These are phyloP conservation scores for Cydia fagiglandana DNA, from an alignment of 1,140 invertebrate genomes.

Conservation along the genomic window DNA sequence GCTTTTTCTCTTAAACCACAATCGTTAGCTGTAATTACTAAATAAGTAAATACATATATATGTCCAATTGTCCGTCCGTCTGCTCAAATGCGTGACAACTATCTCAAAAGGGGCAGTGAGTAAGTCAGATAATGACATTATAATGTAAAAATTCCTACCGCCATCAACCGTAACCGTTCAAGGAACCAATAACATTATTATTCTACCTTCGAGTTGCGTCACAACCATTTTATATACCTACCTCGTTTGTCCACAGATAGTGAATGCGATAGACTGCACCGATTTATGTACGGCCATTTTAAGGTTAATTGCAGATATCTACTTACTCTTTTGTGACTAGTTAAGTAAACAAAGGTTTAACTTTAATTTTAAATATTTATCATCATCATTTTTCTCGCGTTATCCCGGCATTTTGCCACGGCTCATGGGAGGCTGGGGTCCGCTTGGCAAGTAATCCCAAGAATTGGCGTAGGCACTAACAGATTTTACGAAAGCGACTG, in stretches of 20 bases:
- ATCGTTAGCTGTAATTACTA: background rate
- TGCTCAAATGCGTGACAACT: slow-evolving; percentile 3
- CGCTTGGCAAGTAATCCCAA: no score
- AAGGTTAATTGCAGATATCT: background rate
- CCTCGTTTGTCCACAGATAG: slow-evolving; percentile 34
- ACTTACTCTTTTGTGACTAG: background rate
- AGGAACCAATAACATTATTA: slow-evolving; percentile 21
- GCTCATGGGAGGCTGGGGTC: no score
- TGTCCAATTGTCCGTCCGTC: background rate
- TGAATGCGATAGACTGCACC: slow-evolving; percentile 41
- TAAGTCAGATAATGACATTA: slow-evolving; percentile 22
- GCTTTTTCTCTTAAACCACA: background rate
- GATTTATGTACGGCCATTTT: slow-evolving; percentile 16
- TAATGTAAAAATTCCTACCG: slow-evolving; percentile 22
- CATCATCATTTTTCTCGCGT: no score
- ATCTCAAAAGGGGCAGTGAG: background rate
- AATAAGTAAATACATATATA: background rate
- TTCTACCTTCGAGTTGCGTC: slow-evolving; percentile 23
- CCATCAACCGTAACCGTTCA: slow-evolving; percentile 15
- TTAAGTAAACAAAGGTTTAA: background rate
- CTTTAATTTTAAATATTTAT: no score
- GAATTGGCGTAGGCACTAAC: no score
- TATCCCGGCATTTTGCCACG: no score
- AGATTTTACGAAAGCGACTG: no score
- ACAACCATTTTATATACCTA: slow-evolving; percentile 22